A percentile compares a stretch with the other conserved stretches of the same genome.
Conservation (phyloP, 2,888 invertebrate species). For the Lumbricus terrestris region DNA sequence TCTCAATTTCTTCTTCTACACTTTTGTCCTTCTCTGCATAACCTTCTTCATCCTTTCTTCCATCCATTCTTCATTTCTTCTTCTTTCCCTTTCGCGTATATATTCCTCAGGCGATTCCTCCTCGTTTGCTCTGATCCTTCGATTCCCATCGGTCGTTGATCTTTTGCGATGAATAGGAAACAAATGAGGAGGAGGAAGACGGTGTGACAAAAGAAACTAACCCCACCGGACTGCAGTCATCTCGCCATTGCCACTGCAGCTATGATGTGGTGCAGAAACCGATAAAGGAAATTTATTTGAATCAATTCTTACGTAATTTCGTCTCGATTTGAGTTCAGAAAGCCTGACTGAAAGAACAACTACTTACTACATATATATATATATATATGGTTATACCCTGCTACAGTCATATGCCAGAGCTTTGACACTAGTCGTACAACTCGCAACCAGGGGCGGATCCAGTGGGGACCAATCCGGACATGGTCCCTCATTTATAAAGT, state of each 20-base stretch:
- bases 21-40: too few relatives aligned
- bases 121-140: not conserved
- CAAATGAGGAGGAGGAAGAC: not conserved
- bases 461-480: too few relatives aligned
- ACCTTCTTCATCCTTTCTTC: too few relatives aligned
- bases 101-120: not conserved
- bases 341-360: too few relatives aligned
- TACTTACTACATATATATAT: too few relatives aligned
- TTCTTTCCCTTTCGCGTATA: not conserved
- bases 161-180: not conserved
- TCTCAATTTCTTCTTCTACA: too few relatives aligned
- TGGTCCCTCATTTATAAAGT: too few relatives aligned
- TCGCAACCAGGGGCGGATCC: not conserved
- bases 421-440: not conserved
- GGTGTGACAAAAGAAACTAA: not conserved
- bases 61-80: too few relatives aligned
- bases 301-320: not conserved
- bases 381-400: too few relatives aligned
- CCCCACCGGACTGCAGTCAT: not conserved
- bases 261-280: not conserved
- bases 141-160: not conserved
- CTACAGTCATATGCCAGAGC: too few relatives aligned
- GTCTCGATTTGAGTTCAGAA: not conserved
- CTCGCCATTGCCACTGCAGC: not conserved
- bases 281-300: not conserved